Evolutionary conservation across 2,888 invertebrate species (phyloP).

Genomic region (Dicranocentrus wangi): DNA sequence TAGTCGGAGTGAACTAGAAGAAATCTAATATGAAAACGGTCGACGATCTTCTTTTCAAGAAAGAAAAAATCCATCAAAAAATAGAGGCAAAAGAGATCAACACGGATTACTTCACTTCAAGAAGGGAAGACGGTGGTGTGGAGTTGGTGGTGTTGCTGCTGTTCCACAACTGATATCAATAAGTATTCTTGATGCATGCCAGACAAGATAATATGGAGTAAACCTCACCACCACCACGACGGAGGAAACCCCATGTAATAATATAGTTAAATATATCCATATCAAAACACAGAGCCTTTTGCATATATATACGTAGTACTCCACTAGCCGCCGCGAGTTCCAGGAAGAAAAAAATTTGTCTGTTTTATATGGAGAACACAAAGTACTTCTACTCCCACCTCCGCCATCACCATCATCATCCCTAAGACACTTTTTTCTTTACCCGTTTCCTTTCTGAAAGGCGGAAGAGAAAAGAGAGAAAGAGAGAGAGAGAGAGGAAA

Average conservation of each 20-base stretch:
- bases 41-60: slow-evolving; percentile 52
- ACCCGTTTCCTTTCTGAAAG: neutral
- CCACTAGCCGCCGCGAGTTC: too few species aligned
- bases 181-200: slow-evolving; percentile 50
- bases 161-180: slow-evolving; percentile 44
- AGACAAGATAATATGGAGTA: slow-evolving; percentile 16
- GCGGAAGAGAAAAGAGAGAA: slow-evolving; percentile 21
- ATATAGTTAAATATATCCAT: slow-evolving; percentile 60
- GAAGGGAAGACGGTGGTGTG: too few species aligned
- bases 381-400: slow-evolving; percentile 17
- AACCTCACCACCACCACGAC: too few species aligned
- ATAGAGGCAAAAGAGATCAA: slow-evolving; percentile 44
- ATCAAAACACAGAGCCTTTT: slow-evolving; percentile 64
- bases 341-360: slow-evolving; percentile 13
- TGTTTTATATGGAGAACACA: slow-evolving; percentile 3
- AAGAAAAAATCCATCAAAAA: slow-evolving; percentile 58
- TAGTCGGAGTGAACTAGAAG: slow-evolving; percentile 29
- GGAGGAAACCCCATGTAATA: neutral
- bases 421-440: too few species aligned
- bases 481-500: slow-evolving; percentile 27
- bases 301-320: slow-evolving; percentile 38
- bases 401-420: neutral
- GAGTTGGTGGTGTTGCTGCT: slow-evolving; percentile 10
- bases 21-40: slow-evolving; percentile 51
- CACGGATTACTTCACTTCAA: slow-evolving; percentile 56